Conservation (phyloP, 2,888 invertebrate species). For the Mylabris sibirica region DNA sequence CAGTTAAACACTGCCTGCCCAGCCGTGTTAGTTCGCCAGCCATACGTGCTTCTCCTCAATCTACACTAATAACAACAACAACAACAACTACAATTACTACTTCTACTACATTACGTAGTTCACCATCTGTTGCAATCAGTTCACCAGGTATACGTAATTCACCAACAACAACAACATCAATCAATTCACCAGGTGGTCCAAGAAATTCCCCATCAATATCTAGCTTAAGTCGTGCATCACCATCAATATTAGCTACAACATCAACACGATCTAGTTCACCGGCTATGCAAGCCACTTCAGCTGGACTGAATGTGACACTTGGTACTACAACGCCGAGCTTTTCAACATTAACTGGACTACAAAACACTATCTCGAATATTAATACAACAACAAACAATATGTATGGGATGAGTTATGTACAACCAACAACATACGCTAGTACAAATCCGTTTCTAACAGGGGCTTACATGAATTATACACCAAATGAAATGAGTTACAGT, state of each 20-base stretch:
- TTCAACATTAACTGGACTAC: slow-evolving; percentile 54
- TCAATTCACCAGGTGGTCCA: slow-evolving; percentile 51
- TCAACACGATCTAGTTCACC: slow-evolving; percentile 57
- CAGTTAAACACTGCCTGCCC: slow-evolving; percentile 70
- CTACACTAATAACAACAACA: background rate
- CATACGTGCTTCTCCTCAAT: slow-evolving; percentile 58
- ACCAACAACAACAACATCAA: slow-evolving; percentile 47
- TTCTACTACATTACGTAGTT: slow-evolving; percentile 59
- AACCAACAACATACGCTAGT: slow-evolving; percentile 60
- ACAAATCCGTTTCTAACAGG: slow-evolving; percentile 70
- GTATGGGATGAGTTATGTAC: slow-evolving; percentile 47
- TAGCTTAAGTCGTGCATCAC: slow-evolving; percentile 62
- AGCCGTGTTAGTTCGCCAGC: slow-evolving; percentile 60
- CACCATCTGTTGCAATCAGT: slow-evolving; percentile 51
- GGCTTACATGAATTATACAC: slow-evolving; percentile 58
- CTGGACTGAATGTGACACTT: slow-evolving; percentile 70
- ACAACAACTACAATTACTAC: background rate
- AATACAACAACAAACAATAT: slow-evolving; percentile 53
- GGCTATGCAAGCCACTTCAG: slow-evolving; percentile 66
- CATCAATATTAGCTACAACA: slow-evolving; percentile 46
- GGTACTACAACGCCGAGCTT: slow-evolving; percentile 61
- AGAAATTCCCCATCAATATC: slow-evolving; percentile 56
- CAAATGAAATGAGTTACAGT: slow-evolving; percentile 46
- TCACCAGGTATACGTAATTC: slow-evolving; percentile 51
- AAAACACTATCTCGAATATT: slow-evolving; percentile 56